Base-by-base conservation (phyloP, 2,888 invertebrate species). In the Seira ritae region DNA sequence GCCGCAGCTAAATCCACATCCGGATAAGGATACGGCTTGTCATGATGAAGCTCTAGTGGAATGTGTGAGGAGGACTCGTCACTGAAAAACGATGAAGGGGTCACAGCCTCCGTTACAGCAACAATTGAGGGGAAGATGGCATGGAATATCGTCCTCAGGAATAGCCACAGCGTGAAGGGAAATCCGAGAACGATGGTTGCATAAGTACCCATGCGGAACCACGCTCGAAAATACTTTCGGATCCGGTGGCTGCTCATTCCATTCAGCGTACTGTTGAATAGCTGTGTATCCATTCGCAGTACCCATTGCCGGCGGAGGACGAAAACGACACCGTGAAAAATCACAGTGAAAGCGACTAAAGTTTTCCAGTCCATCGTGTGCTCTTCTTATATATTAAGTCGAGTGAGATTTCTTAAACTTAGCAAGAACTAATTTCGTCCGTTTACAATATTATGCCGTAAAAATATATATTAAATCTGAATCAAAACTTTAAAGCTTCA, bases 321-420 rank as follows among this genome's bases (percentile, higher is more conserved):
- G 76, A 86, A 89, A 17, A 88, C 86, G 37, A 87, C 78, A 8
- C 84, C 88, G 77, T 89, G 89, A 74, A 89, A 89, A 31, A 88
- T 84, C 71, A 88, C 85, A 73, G 89, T 89, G 78, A 89, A 88
- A 31, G 87, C 89, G 71, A 89, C 77, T 74, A 89, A 75, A 23
- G 88, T 87, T 78, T 87, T 88, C 88, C 88, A 89, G 81, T 89
- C 89, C 89, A 89, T 89, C 65, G 60, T 71, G 74, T 50, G 37
- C 55, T 8, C 55, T 42, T n/a, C n/a, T n/a, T n/a, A n/a, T n/a
- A n/a, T n/a, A 42, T 12, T 55, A 12, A 17, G 55, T 15, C 12
- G 17, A 8, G 15, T 55, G 55, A 55, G 55, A 55, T 55, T 55
- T 55, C 55, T 55, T 12, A 55, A 55, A 31, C 31, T 31, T 31